Evolutionary conservation across 2,113 vertebrate species (phyloP).

Genomic region (Proterorhinus semilunaris): DNA sequence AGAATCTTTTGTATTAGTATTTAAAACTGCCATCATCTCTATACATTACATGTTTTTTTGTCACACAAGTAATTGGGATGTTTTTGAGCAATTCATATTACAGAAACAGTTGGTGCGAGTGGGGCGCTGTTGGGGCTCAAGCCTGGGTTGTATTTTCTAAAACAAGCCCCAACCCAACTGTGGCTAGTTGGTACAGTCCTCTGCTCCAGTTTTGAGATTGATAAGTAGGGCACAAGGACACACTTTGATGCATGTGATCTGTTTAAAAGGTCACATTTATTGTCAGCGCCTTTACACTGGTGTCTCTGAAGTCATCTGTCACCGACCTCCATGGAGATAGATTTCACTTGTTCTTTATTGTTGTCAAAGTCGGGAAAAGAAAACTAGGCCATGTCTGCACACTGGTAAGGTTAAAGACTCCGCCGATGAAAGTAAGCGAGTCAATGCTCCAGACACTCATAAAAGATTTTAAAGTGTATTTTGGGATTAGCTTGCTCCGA

Average conservation of each 20-base stretch:
- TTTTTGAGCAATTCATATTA: too few relatives aligned
- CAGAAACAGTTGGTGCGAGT: too few relatives aligned
- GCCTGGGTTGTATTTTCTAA: too few relatives aligned
- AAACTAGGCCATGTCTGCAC: constrained; percentile 57
- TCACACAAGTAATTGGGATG: too few relatives aligned
- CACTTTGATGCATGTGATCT: constrained; percentile 5
- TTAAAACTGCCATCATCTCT: too few relatives aligned
- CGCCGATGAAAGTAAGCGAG: constrained; percentile 59
- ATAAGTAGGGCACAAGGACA: constrained; percentile 10
- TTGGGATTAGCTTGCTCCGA: constrained; percentile 60
- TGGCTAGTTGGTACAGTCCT: neutral
- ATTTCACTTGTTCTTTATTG: constrained; percentile 18
- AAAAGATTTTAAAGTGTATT: constrained; percentile 76
- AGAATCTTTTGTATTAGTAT: too few relatives aligned
- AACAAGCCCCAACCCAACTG: neutral
- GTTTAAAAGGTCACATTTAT: constrained; percentile 5
- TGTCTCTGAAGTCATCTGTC: constrained; percentile 2
- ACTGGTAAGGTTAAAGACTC: constrained; percentile 67
- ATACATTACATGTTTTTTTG: too few relatives aligned
- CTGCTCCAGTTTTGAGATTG: constrained; percentile 1
- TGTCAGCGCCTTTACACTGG: neutral
- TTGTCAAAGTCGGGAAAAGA: constrained; percentile 38
- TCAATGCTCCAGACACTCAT: constrained; percentile 69
- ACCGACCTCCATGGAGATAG: neutral
- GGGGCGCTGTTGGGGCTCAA: too few relatives aligned